phyloP scores from a whole-genome alignment of 2,888 invertebrate species.

The Phortica magna region DNA sequence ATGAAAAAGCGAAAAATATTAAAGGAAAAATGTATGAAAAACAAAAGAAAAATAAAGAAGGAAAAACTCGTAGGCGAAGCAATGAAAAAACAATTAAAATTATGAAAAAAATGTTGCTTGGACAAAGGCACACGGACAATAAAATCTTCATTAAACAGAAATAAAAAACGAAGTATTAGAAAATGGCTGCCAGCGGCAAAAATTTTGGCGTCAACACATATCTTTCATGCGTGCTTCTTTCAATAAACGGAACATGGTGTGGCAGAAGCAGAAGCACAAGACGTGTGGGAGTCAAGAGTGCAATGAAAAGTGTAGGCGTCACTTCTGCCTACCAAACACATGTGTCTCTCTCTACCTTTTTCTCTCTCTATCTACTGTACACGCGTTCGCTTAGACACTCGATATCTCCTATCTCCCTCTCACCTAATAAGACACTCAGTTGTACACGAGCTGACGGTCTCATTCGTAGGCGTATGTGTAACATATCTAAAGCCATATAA shows the following conservation, averaged over 20 bases:
- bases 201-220: slow-evolving; percentile 43
- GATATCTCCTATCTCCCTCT: slow-evolving; percentile 13
- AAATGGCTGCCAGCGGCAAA: slow-evolving; percentile 35
- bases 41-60: slow-evolving; percentile 1
- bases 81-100: slow-evolving; percentile 38
- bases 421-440: neutral
- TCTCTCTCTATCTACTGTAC: no score
- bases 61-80: slow-evolving; percentile 37
- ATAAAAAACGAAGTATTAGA: neutral
- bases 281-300: no score
- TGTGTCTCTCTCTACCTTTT: no score
- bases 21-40: slow-evolving; percentile 13
- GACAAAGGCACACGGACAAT: slow-evolving; percentile 38
- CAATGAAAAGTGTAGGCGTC: slow-evolving; percentile 38
- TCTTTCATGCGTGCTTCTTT: slow-evolving; percentile 44
- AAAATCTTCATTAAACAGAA: slow-evolving; percentile 10
- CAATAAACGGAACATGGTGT: slow-evolving; percentile 8
- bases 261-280: neutral
- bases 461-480: slow-evolving; percentile 39
- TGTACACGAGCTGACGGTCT: slow-evolving; percentile 51
- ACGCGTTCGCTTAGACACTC: neutral
- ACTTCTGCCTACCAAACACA: no score
- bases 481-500: slow-evolving; percentile 42
- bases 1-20: neutral
- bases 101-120: slow-evolving; percentile 34